Evolutionary conservation across 2,888 invertebrate species (phyloP).

Genomic region (Cephus pygmeus): DNA sequence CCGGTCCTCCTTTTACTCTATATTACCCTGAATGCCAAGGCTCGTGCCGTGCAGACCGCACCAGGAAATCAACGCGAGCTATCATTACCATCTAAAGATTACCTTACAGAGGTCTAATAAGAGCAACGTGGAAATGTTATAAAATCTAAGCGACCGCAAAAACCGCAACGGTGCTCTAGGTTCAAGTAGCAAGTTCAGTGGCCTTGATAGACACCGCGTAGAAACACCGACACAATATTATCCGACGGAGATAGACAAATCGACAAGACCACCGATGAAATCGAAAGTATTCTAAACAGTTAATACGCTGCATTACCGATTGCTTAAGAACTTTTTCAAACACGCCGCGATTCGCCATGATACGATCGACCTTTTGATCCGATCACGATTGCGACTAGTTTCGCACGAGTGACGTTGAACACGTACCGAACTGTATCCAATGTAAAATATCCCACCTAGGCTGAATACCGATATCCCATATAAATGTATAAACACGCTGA

Average conservation of each 20-base stretch:
- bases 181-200: constrained; percentile 57
- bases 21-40: constrained; percentile 15
- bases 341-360: constrained; percentile 9
- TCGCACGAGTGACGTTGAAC: constrained; percentile 48
- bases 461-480: neutral
- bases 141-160: constrained; percentile 55
- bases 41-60: constrained; percentile 53
- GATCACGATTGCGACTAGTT: constrained; percentile 39
- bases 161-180: constrained; percentile 45
- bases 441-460: neutral
- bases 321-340: constrained; percentile 32
- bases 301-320: constrained; percentile 37
- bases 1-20: neutral
- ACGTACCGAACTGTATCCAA: constrained; percentile 14
- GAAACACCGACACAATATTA: neutral
- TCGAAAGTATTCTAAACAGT: constrained; percentile 36
- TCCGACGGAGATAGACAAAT: neutral
- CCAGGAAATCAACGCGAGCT: constrained; percentile 53
- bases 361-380: constrained; percentile 33
- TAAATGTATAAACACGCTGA: neutral
- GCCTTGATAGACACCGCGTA: constrained; percentile 36
- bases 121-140: constrained; percentile 47
- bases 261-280: constrained; percentile 30
- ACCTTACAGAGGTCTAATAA: constrained; percentile 38
- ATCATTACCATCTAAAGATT: constrained; percentile 50